These are phyloP conservation scores for Euzetes globulus DNA, from an alignment of 2,888 invertebrate genomes.

Conservation along the genomic window DNA sequence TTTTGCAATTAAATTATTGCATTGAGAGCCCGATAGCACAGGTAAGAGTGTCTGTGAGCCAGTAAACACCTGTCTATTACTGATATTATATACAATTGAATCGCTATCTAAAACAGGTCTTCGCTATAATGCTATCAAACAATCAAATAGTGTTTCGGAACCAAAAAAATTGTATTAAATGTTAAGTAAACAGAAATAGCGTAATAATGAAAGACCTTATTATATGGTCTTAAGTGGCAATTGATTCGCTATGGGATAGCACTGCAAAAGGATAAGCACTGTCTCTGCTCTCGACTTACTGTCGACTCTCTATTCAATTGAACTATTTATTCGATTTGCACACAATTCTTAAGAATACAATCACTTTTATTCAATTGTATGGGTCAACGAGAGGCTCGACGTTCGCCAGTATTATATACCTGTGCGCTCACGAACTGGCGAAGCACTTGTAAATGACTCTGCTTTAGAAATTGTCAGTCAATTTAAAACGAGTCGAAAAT, in stretches of 20 bases:
- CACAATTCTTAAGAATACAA: not conserved
- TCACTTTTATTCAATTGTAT: not conserved
- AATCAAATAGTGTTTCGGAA: constrained; percentile 1
- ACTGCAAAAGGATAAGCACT: not conserved
- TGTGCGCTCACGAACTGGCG: no score
- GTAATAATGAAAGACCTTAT: not conserved
- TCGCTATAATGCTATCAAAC: constrained; percentile 6
- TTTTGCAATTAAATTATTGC: constrained; percentile 5
- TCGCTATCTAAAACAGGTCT: not conserved
- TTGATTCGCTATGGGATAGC: constrained; percentile 11
- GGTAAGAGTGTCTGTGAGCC: constrained; percentile 5
- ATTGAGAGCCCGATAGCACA: not conserved
- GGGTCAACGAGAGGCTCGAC: constrained; percentile 1
- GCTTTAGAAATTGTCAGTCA: not conserved
- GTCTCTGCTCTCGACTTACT: not conserved
- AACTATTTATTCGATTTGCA: not conserved
- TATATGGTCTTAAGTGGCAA: constrained; percentile 4
- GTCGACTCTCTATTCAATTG: not conserved
- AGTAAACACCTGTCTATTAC: constrained; percentile 9
- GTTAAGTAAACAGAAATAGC: not conserved
- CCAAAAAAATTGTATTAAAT: constrained; percentile 8
- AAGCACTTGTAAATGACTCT: not conserved
- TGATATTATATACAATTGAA: not conserved
- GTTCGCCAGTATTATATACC: not conserved
- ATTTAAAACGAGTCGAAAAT: not conserved